Conservation (phyloP, 2,888 invertebrate genomes). For the Apodemia mormo region DNA sequence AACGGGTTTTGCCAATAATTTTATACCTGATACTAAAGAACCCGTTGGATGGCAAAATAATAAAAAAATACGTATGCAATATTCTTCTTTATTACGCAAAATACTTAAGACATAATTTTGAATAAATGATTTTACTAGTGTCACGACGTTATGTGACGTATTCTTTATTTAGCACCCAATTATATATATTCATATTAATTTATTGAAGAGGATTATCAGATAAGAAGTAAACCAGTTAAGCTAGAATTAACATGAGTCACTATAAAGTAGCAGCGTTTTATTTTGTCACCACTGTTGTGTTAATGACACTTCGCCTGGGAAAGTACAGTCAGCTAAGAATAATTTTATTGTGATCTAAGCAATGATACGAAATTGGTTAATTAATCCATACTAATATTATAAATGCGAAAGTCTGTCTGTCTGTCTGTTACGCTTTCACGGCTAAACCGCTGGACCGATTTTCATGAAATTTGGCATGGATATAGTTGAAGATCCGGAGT, state of each 20-base stretch:
- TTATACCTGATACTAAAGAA: slow-evolving; percentile 34
- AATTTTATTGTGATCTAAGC: too few relatives aligned
- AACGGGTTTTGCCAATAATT: slow-evolving; percentile 53
- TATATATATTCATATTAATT: slow-evolving; percentile 65
- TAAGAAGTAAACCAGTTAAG: slow-evolving; percentile 41
- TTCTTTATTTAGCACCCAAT: slow-evolving; percentile 50
- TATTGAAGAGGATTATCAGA: slow-evolving; percentile 43
- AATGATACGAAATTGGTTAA: too few relatives aligned
- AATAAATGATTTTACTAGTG: slow-evolving; percentile 21
- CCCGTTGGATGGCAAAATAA: slow-evolving; percentile 27
- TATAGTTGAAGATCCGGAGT: too few relatives aligned
- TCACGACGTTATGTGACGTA: slow-evolving; percentile 47
- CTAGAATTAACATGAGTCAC: slow-evolving; percentile 46
- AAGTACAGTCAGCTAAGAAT: background rate
- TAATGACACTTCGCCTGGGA: slow-evolving; percentile 15
- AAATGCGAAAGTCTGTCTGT: too few relatives aligned
- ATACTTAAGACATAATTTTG: slow-evolving; percentile 16
- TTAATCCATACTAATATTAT: too few relatives aligned
- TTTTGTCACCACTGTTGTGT: slow-evolving; percentile 40
- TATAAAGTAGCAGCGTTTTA: slow-evolving; percentile 37
- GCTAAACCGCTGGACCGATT: too few relatives aligned
- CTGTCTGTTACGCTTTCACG: too few relatives aligned
- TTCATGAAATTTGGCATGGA: too few relatives aligned
- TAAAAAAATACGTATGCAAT: slow-evolving; percentile 6
- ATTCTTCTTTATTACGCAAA: slow-evolving; percentile 20